Base-by-base conservation (phyloP, 2,797 vertebrate species). In the Micrastur ruficollis region DNA sequence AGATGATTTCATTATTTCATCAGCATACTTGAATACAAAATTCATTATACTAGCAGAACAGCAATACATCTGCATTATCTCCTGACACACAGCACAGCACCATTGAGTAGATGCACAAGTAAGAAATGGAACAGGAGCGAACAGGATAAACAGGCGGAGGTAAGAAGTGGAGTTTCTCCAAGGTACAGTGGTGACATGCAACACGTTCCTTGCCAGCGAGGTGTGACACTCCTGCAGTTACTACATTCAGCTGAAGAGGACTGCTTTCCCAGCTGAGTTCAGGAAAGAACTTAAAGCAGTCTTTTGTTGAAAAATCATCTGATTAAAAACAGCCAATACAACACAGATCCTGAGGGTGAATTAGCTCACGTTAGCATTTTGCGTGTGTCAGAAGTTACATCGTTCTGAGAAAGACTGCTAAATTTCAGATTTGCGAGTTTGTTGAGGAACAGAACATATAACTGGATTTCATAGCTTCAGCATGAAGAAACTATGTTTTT, bases 61-160 rank as follows among this genome's bases (percentile, higher is more conserved):
- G 95, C 90, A 89, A 97, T 53, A 97, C 95, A 93, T 91, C 94
- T 95, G 97, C 93, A 61, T 90, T 72, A 91, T 85, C 93, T 98
- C 97, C 98, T 95, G 97, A 95, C 96, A 94, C 96, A 97, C 95
- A 89, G 95, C 95, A 97, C 94, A 96, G 97, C 98, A 98, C 97
- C 97, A 93, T 27, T 58, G 91, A 95, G 91, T 31, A 93, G 94
- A 97, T 93, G 97, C 97, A 92, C 76, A 44, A 32, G 68, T 83
- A 88, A 94, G 89, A 47, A 81, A 75, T 7, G 25, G 83, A 95
- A 61, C 73, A 53, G 93, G 68, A 72, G 86, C 70, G 67, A 73
- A 61, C 40, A 12, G 70, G 46, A 56, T 66, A 26, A 84, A 80
- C 67, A 86, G 81, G 81, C 95, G 94, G 93, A 96, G 93, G 93